Percentiles rank a stretch among this genome's conserved stretches.
phyloP scores from a whole-genome alignment of 1,140 invertebrate genomes.

The Cherax quadricarinatus region DNA sequence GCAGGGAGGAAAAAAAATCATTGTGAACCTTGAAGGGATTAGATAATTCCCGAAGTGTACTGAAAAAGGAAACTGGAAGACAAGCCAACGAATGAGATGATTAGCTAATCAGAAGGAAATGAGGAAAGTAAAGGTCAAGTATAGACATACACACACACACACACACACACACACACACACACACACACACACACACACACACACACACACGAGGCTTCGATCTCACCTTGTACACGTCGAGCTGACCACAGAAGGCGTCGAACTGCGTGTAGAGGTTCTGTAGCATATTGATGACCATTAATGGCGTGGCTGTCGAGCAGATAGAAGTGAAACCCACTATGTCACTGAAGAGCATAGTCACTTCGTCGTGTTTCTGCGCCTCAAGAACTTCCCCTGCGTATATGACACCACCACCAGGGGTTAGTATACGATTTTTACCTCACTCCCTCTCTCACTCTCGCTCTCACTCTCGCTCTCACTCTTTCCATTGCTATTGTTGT shows the following conservation, averaged over 20 bases:
- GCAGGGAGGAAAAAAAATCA: too few relatives aligned
- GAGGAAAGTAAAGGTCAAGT: too few relatives aligned
- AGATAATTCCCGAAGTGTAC: too few relatives aligned
- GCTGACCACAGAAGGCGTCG: constrained; percentile 90
- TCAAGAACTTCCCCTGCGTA: constrained; percentile 89
- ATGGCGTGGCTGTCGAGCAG: constrained; percentile 91
- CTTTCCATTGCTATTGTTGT: neutral
- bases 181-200: too few relatives aligned
- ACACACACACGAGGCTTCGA: too few relatives aligned
- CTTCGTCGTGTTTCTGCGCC: constrained; percentile 92
- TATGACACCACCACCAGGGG: neutral
- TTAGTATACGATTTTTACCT: neutral
- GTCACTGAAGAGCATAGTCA: constrained; percentile 96
- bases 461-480: too few relatives aligned
- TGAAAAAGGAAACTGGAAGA: too few relatives aligned
- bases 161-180: too few relatives aligned
- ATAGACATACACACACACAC: too few relatives aligned
- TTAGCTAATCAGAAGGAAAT: too few relatives aligned
- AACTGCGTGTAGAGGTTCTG: constrained; percentile 94
- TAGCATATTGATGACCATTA: constrained; percentile 97
- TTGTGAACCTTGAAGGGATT: too few relatives aligned
- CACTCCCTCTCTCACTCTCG: neutral
- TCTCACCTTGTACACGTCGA: constrained; percentile 94
- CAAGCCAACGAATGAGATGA: too few relatives aligned
- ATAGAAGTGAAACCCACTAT: constrained; percentile 98